Conservation (phyloP, 2,888 invertebrate genomes). For the Stenolophus ochropezus region DNA sequence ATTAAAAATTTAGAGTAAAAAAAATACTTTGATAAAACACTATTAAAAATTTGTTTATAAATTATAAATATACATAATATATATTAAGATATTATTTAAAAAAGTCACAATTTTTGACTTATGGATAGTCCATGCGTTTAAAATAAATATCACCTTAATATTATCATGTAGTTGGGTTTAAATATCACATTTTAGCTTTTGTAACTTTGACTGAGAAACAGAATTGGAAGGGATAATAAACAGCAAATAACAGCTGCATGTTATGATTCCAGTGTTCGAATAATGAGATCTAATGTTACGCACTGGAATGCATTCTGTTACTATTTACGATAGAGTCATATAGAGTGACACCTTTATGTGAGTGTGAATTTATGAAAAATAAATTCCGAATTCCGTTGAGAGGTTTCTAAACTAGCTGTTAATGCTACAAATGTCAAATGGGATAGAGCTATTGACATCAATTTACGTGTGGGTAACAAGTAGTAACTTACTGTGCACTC, state of each 20-base stretch:
- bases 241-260: not conserved
- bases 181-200: too few species aligned
- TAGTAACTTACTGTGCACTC: slow-evolving; percentile 1
- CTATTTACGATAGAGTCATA: slow-evolving; percentile 7
- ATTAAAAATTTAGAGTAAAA: too few species aligned
- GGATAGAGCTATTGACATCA: not conserved
- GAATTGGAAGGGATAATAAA: too few species aligned
- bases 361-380: slow-evolving; percentile 17
- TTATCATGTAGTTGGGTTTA: too few species aligned
- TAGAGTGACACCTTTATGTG: slow-evolving; percentile 24
- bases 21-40: too few species aligned
- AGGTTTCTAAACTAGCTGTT: slow-evolving; percentile 23
- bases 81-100: too few species aligned
- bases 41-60: too few species aligned
- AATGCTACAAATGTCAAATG: not conserved
- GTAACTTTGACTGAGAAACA: too few species aligned
- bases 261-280: slow-evolving; percentile 4
- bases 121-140: too few species aligned
- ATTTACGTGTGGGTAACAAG: slow-evolving; percentile 43
- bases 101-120: too few species aligned
- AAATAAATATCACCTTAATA: too few species aligned
- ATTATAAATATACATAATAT: too few species aligned
- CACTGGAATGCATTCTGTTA: slow-evolving; percentile 4
- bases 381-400: slow-evolving; percentile 23
- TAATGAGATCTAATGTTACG: not conserved